phyloP scores from a whole-genome alignment of 1,140 invertebrate species.

The Gonioctena quinquepunctata region DNA sequence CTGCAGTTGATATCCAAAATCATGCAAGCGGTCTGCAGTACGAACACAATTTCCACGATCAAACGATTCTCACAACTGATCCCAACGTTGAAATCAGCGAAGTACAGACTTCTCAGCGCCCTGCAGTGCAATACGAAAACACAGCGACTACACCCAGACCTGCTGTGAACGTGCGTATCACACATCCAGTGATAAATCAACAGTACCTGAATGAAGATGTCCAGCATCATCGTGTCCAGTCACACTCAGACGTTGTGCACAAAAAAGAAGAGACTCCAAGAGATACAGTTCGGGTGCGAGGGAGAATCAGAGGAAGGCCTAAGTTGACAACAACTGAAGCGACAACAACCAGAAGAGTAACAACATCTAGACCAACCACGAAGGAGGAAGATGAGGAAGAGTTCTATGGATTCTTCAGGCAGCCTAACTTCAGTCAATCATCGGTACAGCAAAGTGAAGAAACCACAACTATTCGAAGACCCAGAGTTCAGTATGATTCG shows the following conservation, averaged over 20 bases:
- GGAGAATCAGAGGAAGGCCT: conserved; percentile 30
- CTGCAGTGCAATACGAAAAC: conserved; percentile 3
- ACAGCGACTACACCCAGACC: conserved; percentile 19
- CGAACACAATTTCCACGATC: conserved; percentile 24
- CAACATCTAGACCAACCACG: conserved; percentile 25
- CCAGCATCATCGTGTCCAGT: neutral
- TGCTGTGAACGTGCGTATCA: conserved; percentile 26
- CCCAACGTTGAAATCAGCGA: neutral
- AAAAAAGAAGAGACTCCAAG: neutral
- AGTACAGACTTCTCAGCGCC: neutral
- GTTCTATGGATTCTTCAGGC: conserved; percentile 52
- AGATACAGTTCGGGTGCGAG: neutral
- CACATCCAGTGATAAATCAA: conserved; percentile 19
- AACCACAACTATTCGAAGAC: neutral
- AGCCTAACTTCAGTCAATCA: conserved; percentile 40
- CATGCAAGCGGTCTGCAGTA: conserved; percentile 23
- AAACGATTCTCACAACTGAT: too few species aligned
- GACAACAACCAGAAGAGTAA: conserved; percentile 33
- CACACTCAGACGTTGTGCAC: conserved; percentile 15
- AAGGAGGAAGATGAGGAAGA: conserved; percentile 40
- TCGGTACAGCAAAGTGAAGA: conserved; percentile 9
- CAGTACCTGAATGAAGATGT: conserved; percentile 18
- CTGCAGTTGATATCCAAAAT: neutral
- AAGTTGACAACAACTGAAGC: conserved; percentile 46
- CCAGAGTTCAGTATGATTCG: neutral